phyloP scores from a whole-genome alignment of 64 coral and sea anemone genomes.

The Montipora foliosa region DNA sequence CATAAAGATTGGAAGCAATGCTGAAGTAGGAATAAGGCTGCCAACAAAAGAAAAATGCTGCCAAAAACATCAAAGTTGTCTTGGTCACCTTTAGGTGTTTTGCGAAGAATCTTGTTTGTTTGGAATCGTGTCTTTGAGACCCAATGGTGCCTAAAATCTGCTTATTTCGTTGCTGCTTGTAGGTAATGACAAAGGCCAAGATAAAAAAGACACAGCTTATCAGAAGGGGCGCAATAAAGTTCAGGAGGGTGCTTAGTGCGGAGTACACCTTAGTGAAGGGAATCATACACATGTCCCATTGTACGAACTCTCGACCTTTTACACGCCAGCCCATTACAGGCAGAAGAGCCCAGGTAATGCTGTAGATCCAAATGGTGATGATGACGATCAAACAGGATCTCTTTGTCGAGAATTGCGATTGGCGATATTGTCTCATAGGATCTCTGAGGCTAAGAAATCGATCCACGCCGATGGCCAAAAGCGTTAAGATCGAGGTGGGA shows the following conservation, averaged over 20 bases:
- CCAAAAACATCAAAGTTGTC: constrained; percentile 67
- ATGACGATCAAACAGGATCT: constrained; percentile 31
- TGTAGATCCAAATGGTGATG: constrained; percentile 53
- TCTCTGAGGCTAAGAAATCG: constrained; percentile 54
- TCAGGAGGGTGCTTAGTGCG: background rate
- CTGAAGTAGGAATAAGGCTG: constrained; percentile 30
- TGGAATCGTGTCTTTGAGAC: background rate
- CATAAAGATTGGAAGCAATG: constrained; percentile 14
- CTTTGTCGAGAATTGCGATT: constrained; percentile 59
- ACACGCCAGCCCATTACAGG: background rate
- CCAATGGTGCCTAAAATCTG: background rate
- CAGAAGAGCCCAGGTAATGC: constrained; percentile 26
- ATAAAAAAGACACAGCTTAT: constrained; percentile 45
- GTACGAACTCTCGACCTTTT: background rate
- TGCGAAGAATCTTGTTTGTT: constrained; percentile 8
- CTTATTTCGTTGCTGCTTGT: background rate
- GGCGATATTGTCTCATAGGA: constrained; percentile 47
- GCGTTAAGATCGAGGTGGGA: constrained; percentile 51
- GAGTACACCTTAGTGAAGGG: background rate
- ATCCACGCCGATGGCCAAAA: constrained; percentile 46
- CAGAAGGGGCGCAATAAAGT: constrained; percentile 30
- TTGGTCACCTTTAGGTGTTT: constrained; percentile 57
- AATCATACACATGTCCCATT: constrained; percentile 7
- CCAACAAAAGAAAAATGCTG: constrained; percentile 64
- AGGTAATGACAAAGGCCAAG: constrained; percentile 52